These are phyloP conservation scores for Hydractinia symbiolongicarpus DNA, from an alignment of 30 jellyfish, hydroid and myxozoan genomes.

Conservation along the genomic window DNA sequence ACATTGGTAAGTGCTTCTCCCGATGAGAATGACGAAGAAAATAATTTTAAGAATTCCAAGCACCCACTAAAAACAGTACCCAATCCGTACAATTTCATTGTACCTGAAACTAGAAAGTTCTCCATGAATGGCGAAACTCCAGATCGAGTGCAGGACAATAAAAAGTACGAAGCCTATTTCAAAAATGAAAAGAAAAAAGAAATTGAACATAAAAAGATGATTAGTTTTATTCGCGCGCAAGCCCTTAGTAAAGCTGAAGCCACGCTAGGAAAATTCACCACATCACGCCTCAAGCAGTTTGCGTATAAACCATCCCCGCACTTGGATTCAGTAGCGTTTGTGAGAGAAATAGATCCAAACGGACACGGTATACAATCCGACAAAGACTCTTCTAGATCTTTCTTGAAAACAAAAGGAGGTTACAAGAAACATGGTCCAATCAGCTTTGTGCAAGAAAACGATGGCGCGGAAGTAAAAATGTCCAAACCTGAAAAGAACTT, in stretches of 20 bases:
- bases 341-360: too few relatives aligned
- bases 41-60: neutral
- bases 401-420: too few relatives aligned
- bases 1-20: neutral
- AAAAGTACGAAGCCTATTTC: neutral
- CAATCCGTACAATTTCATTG: conserved; percentile 9
- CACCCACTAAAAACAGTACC: conserved; percentile 17
- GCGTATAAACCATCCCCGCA: conserved; percentile 14
- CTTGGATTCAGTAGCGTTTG: too few relatives aligned
- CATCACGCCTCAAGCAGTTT: conserved; percentile 24
- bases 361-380: too few relatives aligned
- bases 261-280: conserved; percentile 25
- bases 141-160: neutral
- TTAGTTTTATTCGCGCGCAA: conserved; percentile 15
- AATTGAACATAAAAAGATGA: conserved; percentile 6
- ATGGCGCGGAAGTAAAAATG: neutral
- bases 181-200: neutral
- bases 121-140: neutral
- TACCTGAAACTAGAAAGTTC: conserved; percentile 9
- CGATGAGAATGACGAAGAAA: conserved; percentile 3
- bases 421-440: too few relatives aligned
- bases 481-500: neutral
- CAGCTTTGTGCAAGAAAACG: neutral
- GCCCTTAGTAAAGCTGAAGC: conserved; percentile 22
- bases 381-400: too few relatives aligned